Percentiles rank a stretch among this genome's conserved stretches.
These are phyloP conservation scores for Celastrina argiolus DNA, from an alignment of 2,888 invertebrate genomes.

Conservation along the genomic window DNA sequence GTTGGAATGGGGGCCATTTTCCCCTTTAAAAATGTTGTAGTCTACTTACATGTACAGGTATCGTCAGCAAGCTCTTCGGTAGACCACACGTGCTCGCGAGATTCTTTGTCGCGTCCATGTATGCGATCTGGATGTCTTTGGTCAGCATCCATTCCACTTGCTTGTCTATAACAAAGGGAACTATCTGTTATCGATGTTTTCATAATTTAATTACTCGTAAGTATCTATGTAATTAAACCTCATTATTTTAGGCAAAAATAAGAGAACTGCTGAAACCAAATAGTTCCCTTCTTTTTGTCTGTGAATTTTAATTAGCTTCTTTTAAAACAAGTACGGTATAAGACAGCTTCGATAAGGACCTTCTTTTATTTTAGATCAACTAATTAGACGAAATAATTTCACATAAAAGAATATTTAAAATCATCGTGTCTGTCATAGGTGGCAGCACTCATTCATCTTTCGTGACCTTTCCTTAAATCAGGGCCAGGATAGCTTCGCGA, in stretches of 20 bases:
- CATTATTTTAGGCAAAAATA: no score
- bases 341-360: not conserved
- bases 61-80: constrained; percentile 79
- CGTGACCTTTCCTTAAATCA: no score
- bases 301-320: not conserved
- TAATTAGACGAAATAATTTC: not conserved
- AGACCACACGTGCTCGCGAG: constrained; percentile 81
- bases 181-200: no score
- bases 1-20: no score
- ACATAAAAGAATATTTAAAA: not conserved
- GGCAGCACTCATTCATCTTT: no score
- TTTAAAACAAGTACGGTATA: no score
- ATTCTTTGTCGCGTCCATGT: constrained; percentile 82
- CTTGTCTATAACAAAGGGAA: constrained; percentile 87
- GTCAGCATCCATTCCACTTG: constrained; percentile 90
- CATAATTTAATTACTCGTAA: no score
- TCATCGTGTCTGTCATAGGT: no score
- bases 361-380: not conserved
- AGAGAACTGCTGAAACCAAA: not conserved
- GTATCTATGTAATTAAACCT: no score
- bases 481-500: no score
- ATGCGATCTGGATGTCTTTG: constrained; percentile 84
- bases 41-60: constrained; percentile 80
- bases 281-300: not conserved
- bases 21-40: no score